phyloP scores from a whole-genome alignment of 30 jellyfish, hydroid and myxozoan species.

The Clytia hemisphaerica region DNA sequence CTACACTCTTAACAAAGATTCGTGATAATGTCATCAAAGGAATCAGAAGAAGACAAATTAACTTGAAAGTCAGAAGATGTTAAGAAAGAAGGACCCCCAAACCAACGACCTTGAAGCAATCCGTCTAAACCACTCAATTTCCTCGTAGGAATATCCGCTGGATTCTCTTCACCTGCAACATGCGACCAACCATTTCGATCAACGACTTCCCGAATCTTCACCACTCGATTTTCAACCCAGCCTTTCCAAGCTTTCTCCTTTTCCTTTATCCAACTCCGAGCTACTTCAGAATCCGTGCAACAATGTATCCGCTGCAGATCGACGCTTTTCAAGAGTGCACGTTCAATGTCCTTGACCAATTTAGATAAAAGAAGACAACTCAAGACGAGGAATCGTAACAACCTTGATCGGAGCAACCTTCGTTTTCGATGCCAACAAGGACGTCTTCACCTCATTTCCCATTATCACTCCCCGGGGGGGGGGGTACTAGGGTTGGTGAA shows the following conservation, averaged over 20 bases:
- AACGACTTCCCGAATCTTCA: conserved; percentile 15
- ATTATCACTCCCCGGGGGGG: too few relatives aligned
- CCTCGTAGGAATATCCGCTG: conserved; percentile 43
- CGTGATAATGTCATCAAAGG: too few relatives aligned
- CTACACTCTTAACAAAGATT: too few relatives aligned
- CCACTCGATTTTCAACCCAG: conserved; percentile 33
- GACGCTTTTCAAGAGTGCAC: conserved; percentile 15
- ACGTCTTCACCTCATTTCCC: conserved; percentile 32
- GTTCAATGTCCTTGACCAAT: conserved; percentile 27
- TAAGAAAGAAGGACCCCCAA: conserved; percentile 18
- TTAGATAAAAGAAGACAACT: conserved; percentile 49
- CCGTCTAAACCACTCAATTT: not conserved
- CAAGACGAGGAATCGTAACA: conserved; percentile 60
- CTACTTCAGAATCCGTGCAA: conserved; percentile 62
- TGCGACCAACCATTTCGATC: conserved; percentile 44
- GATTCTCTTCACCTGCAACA: conserved; percentile 27
- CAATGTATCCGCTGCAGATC: conserved; percentile 22
- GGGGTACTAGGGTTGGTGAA: too few relatives aligned
- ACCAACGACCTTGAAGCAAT: conserved; percentile 15
- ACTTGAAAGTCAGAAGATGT: too few relatives aligned
- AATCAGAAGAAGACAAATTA: too few relatives aligned
- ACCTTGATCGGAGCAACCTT: conserved; percentile 55
- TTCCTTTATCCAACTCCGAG: conserved; percentile 53
- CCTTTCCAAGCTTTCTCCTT: conserved; percentile 39
- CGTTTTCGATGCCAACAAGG: conserved; percentile 53